These are phyloP conservation scores for Macquaria ambigua DNA, from an alignment of 2,113 vertebrate genomes.

Conservation along the genomic window DNA sequence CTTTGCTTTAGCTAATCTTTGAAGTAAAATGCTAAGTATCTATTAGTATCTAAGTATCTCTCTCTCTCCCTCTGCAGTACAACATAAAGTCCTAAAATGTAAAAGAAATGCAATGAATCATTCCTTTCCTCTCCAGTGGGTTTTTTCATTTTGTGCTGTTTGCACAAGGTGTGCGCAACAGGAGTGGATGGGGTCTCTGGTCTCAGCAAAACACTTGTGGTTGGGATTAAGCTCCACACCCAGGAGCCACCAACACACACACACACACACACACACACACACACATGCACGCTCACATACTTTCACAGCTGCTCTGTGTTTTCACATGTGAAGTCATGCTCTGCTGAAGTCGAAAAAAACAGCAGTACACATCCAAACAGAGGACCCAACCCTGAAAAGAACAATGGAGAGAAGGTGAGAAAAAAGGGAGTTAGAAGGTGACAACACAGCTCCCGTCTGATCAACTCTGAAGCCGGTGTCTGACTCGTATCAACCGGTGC, in stretches of 20 bases:
- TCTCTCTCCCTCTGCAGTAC: not conserved
- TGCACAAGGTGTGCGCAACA: constrained; percentile 43
- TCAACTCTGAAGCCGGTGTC: not conserved
- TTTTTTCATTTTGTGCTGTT: constrained; percentile 26
- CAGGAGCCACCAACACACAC: constrained; percentile 1
- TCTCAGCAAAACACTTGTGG: constrained; percentile 40
- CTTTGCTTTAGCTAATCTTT: not conserved
- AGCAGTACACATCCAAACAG: not conserved
- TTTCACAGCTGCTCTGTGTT: constrained; percentile 25
- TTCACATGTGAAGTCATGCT: constrained; percentile 33
- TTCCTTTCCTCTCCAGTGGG: not conserved
- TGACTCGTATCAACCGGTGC: not conserved
- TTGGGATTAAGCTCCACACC: constrained; percentile 24
- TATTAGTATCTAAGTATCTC: too few relatives aligned
- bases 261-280: constrained; percentile 5
- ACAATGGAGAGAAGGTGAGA: constrained; percentile 24
- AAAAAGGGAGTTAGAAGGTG: not conserved
- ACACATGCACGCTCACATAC: not conserved
- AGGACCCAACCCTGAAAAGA: not conserved
- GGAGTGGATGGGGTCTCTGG: constrained; percentile 8
- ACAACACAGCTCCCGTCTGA: not conserved
- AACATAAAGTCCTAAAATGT: not conserved
- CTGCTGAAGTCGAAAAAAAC: constrained; percentile 9
- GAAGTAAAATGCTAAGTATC: not conserved
- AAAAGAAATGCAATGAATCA: not conserved